Evolutionary conservation across 2,797 vertebrate genomes (phyloP).

Genomic region (Hydrocynus forskahlii): DNA sequence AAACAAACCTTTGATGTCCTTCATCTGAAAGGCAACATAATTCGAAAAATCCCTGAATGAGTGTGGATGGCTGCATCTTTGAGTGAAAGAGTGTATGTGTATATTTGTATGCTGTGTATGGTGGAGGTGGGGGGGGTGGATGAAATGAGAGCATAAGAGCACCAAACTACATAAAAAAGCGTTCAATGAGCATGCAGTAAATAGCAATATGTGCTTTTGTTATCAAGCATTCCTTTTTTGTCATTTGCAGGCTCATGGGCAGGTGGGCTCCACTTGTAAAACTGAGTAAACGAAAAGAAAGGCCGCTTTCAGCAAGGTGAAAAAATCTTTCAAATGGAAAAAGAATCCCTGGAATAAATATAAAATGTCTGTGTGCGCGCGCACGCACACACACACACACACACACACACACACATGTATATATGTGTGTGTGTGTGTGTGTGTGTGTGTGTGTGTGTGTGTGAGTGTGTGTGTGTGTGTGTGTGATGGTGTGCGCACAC

Average conservation of each 20-base stretch:
- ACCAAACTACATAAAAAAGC: constrained; percentile 87
- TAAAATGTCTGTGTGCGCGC: too few relatives aligned
- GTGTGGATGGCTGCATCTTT: constrained; percentile 26
- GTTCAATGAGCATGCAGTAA: constrained; percentile 84
- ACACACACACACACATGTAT: too few relatives aligned
- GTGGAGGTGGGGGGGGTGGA: background rate
- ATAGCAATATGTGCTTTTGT: constrained; percentile 84
- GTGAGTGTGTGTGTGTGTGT: too few relatives aligned
- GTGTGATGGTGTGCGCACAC: too few relatives aligned
- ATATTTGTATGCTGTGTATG: constrained; percentile 13
- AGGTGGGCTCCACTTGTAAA: constrained; percentile 83
- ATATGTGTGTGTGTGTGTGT: too few relatives aligned
- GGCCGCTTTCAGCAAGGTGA: constrained; percentile 59
- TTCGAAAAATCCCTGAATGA: constrained; percentile 80
- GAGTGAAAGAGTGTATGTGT: constrained; percentile 20
- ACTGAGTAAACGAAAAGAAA: constrained; percentile 70
- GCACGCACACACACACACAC: too few relatives aligned
- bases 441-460: too few relatives aligned
- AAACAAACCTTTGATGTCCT: constrained; percentile 78
- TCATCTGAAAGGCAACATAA: constrained; percentile 81
- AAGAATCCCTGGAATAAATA: background rate
- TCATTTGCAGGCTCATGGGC: constrained; percentile 85
- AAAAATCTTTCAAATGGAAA: constrained; percentile 43
- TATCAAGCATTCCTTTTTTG: constrained; percentile 84
- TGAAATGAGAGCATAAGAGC: constrained; percentile 69